A percentile compares a stretch with the other conserved stretches of the same genome.
phyloP scores from a whole-genome alignment of 2,113 vertebrate species.

The Rhinichthys klamathensis region DNA sequence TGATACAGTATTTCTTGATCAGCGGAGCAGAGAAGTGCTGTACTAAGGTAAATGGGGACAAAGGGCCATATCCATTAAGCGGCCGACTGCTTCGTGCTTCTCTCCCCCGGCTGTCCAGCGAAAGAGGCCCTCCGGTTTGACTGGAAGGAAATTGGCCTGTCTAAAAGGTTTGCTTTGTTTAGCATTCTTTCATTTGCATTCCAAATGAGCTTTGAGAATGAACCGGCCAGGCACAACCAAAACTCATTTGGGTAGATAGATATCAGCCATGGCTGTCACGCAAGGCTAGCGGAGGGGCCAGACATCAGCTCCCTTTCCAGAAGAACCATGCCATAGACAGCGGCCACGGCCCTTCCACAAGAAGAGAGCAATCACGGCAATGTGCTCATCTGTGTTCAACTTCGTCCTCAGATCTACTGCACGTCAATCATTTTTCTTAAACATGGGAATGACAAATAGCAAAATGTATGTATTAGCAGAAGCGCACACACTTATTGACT shows the following conservation, averaged over 20 bases:
- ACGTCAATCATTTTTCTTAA: background rate
- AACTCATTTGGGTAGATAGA: conserved; percentile 81
- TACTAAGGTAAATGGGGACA: conserved; percentile 44
- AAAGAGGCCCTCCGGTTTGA: conserved; percentile 37
- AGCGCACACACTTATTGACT: background rate
- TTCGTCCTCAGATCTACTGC: background rate
- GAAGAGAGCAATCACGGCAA: conserved; percentile 16
- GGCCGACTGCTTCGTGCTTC: conserved; percentile 39
- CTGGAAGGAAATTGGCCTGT: conserved; percentile 59
- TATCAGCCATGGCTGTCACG: conserved; percentile 75
- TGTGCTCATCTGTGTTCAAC: background rate
- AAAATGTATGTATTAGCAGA: background rate
- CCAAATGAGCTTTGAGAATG: conserved; percentile 75
- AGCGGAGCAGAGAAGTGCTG: conserved; percentile 47
- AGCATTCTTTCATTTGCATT: conserved; percentile 75
- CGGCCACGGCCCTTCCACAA: conserved; percentile 4
- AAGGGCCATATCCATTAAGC: conserved; percentile 53
- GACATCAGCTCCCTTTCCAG: conserved; percentile 52
- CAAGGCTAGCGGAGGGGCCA: conserved; percentile 66
- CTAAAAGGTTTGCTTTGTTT: conserved; percentile 78
- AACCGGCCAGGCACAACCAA: conserved; percentile 67
- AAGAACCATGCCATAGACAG: conserved; percentile 13
- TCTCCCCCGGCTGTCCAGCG: conserved; percentile 46
- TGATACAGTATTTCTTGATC: conserved; percentile 52
- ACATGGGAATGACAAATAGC: background rate